Percentiles rank a stretch among this genome's conserved stretches.
Evolutionary conservation across 2,113 vertebrate species (phyloP).

Genomic region (Daphoenositta chrysoptera): DNA sequence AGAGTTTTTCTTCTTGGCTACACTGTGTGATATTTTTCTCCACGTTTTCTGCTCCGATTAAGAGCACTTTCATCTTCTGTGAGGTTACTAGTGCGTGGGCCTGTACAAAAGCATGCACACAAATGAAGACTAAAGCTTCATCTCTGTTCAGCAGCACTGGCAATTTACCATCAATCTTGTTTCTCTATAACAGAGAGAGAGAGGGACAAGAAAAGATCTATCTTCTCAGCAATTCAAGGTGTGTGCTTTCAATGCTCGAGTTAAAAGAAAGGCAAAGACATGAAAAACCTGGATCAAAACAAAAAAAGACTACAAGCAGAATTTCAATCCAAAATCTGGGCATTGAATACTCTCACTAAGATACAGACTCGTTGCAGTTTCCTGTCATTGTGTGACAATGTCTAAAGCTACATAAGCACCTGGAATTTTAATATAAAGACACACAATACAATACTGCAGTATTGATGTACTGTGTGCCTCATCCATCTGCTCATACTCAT

Average conservation of each 20-base stretch:
- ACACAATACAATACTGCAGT: neutral
- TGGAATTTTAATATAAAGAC: neutral
- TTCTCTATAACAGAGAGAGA: neutral
- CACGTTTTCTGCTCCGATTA: conserved; percentile 2
- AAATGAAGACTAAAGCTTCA: conserved; percentile 30
- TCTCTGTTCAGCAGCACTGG: neutral
- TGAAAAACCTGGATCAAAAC: neutral
- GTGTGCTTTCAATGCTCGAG: neutral
- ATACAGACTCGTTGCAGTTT: neutral
- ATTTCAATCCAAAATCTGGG: neutral
- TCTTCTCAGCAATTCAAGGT: neutral
- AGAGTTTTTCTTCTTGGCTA: conserved; percentile 16
- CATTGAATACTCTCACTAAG: neutral
- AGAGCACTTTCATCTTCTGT: conserved; percentile 33
- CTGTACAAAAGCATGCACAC: neutral
- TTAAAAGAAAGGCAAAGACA: neutral
- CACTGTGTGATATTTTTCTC: conserved; percentile 26
- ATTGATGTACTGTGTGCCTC: neutral
- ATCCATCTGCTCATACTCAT: neutral
- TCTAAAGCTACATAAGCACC: neutral
- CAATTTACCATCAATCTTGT: conserved; percentile 20
- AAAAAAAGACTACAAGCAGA: neutral
- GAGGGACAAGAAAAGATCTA: neutral
- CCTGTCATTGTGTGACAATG: neutral
- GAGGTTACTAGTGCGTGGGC: neutral